Evolutionary conservation across 1,140 invertebrate species (phyloP), one percentile per base, ranked within the genome.

Genomic region (Danaus plexippus): DNA sequence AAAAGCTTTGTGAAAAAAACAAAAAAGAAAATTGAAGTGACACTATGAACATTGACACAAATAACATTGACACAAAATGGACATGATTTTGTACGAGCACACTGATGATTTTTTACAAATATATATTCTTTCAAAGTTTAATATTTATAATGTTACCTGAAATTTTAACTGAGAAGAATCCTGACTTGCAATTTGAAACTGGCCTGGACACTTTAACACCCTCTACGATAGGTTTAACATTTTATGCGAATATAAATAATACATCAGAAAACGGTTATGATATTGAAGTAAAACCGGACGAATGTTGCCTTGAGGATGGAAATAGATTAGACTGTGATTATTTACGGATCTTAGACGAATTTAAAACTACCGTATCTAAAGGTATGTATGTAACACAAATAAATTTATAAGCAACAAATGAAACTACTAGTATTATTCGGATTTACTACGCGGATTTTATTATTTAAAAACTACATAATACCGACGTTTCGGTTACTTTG

Each of bases 171-270:
- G 51, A 52, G 18, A 58, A 13, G 11, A 60, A 69, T 51, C 15
- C 44, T 52, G 67, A 67, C 11, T 53, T 73, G 11, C 46, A 64
- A 11, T 57, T 71, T 6, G 47, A 72, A 11, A 59, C 51, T 9
- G 71, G 71, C 10, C 12, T 76, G 5, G 66, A 69, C 5, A 12
- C 8, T 1, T 52, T 71, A 1, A 46, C 57, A 1, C 63, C 71
- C 0, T 56, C 13, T 6, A 59, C 69, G 9, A 57, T 73, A 1
- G 80, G 75, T 0, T 59, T 84, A 15, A 52, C 67, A 47, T 75
- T 84, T 45, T 71, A 51, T 47, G 45, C 75, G 7, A 60, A 59
- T n/a, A 54, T 82, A 2, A 78, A 73, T 41, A 83, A 79, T 54
- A 73, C 69, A 0, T 67, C 71, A 0, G n/a, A 52, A 9, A 57